These are phyloP conservation scores for Crocidura indochinensis DNA, from an alignment of 2,797 vertebrate species.

Conservation along the genomic window DNA sequence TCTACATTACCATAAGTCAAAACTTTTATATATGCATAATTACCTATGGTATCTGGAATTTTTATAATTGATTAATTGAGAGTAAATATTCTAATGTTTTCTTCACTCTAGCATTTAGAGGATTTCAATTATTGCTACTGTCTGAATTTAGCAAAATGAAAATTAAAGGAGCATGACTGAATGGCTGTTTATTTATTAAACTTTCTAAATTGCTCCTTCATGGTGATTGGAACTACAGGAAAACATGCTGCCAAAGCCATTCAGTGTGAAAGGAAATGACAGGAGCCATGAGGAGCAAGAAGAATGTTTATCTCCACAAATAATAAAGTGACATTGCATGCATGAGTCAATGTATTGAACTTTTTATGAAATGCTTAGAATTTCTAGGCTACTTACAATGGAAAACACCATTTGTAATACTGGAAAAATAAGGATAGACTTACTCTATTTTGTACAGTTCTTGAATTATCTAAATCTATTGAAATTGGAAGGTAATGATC, in stretches of 20 bases:
- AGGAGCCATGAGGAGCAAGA: constrained; percentile 31
- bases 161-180: constrained; percentile 55
- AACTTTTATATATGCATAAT: constrained; percentile 9
- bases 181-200: constrained; percentile 68
- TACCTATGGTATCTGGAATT: constrained; percentile 28
- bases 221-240: constrained; percentile 41
- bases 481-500: not conserved
- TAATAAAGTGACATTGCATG: constrained; percentile 26
- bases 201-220: constrained; percentile 65
- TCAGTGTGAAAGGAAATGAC: constrained; percentile 65
- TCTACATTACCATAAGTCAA: constrained; percentile 17
- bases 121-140: constrained; percentile 53
- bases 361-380: not conserved
- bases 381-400: not conserved
- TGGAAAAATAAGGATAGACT: not conserved
- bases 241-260: constrained; percentile 49
- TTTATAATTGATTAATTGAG: constrained; percentile 28
- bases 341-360: not conserved
- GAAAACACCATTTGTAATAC: constrained; percentile 29
- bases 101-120: constrained; percentile 44
- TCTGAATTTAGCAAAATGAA: constrained; percentile 57
- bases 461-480: constrained; percentile 20
- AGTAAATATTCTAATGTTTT: constrained; percentile 48
- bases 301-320: constrained; percentile 47
- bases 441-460: constrained; percentile 32